Conservation (phyloP, 2,888 invertebrate genomes). For the Mechanitis mazaeus region DNA sequence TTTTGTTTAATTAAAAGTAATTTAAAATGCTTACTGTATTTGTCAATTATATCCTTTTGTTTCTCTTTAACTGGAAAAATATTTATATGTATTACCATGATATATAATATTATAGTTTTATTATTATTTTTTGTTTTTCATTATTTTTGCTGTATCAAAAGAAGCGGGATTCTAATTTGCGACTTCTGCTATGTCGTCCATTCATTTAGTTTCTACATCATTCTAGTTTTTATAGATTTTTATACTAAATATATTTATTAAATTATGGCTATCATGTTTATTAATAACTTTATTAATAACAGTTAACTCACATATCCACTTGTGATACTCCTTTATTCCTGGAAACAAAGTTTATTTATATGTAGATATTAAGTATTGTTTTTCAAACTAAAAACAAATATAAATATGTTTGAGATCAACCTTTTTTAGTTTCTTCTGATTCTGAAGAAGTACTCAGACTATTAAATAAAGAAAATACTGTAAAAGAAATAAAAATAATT, state of each 20-base stretch:
- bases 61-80: conserved; percentile 18
- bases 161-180: no score
- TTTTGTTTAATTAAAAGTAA: background rate
- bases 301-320: conserved; percentile 29
- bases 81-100: no score
- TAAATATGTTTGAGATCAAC: conserved; percentile 6
- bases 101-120: no score
- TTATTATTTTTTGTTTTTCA: no score
- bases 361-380: background rate
- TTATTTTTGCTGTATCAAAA: no score
- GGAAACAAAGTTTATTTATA: conserved; percentile 15
- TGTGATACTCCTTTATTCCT: conserved; percentile 33
- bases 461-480: conserved; percentile 26
- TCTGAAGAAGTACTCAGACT: conserved; percentile 18
- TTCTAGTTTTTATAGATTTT: no score
- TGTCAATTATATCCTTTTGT: conserved; percentile 14
- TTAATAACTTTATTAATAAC: background rate
- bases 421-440: conserved; percentile 19
- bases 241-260: background rate
- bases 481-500: conserved; percentile 9
- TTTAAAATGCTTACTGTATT: conserved; percentile 17
- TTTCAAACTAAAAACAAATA: background rate
- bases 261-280: background rate
- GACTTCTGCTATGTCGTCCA: no score
- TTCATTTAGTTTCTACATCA: no score